Evolutionary conservation across 1,140 invertebrate genomes (phyloP), one percentile per base, ranked within the genome.

Genomic region (Ditylenchus dipsaci): DNA sequence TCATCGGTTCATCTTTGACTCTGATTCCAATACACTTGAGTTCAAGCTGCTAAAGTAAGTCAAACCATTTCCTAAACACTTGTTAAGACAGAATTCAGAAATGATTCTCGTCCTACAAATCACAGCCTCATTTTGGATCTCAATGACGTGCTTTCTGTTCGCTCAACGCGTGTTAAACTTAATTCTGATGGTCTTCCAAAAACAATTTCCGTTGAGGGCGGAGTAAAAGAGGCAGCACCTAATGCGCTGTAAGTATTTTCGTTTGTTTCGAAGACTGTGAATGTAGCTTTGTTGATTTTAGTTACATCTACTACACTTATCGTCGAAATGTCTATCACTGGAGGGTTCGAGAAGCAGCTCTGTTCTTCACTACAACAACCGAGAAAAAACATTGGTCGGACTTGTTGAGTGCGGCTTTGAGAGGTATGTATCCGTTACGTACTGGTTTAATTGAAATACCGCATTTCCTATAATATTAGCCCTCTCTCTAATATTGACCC

Each of bases 311-410:
- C 58, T 78, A 78, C 63, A 43, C 71, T n/a, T 42, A 56, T 53
- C 29, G 75, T 15, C 56, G 47, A 23, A 77, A 79, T 67, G 67
- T 77, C 1, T 74, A 67, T 59, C 33, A 67, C 21, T 78, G 77
- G 76, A 38, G 75, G 19, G 19, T 76, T 23, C 67, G 73, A 5
- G 76, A 76, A 67, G 75, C 71, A 0, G 62, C 45, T 5, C 19
- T 77, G 3, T 47, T 74, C 21, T 78, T 79, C 38, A 43, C 69
- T 9, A 66, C 77, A 30, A 77, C 65, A 15, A 56, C 27, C 11
- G 75, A 76, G 15, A 79, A 78, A 61, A 75, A 77, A 56, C 56
- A 75, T 30, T 76, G 75, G 75, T 57, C 57, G 30, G 29, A 33
- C 17, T 17, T 71, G 72, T 65, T 76, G 62, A 30, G 69, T 65